Base-by-base conservation (phyloP, 2,113 vertebrate genomes). In the Piprites chloris region DNA sequence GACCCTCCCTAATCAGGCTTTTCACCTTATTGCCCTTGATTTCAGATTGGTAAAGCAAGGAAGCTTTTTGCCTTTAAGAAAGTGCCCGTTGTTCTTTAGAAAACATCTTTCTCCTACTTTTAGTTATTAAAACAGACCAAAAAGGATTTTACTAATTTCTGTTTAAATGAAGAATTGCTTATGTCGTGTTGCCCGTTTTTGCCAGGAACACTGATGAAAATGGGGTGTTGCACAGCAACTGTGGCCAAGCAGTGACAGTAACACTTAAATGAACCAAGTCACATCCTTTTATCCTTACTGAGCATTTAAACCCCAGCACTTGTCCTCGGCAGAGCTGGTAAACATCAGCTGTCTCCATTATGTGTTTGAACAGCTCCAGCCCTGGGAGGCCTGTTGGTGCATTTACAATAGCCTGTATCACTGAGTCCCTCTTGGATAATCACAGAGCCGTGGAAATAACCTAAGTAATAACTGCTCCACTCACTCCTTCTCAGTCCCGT, bases 401-500 rank as follows among this genome's bases (percentile, higher is more conserved):
- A 97, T 98, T 97, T 97, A 90, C 96, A 97, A 95, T 95, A 80
- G 94, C 17, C 52, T 90, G 49, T 96, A 77, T 97, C 82, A 62
- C 93, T 94, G 85, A 97, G 92, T 96, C 95, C 81, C 93, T 95
- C 91, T 92, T 77, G 93, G 97, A 89, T 98, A 97, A 97, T 97
- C 96, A 92, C 91, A 77, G 47, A 96, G 96, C 94, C 39, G 86
- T 58, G 68, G 94, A 97, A 97, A 97, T 97, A 94, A 97, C 89
- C 95, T 96, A 91, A 97, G 83, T 93, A 93, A 63, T 97, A 97
- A 97, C 95, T 97, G 95, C 97, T 96, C 87, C 94, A 91, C 91
- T 97, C 96, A 94, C 97, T 97, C 97, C 95, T 97, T 97, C 97
- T 97, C 84, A 97, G 94, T 94, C 97, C 86, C 90, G 75, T 97